Base-by-base conservation (phyloP, 2,797 vertebrate genomes). In the Myiothlypis chrysogaster region DNA sequence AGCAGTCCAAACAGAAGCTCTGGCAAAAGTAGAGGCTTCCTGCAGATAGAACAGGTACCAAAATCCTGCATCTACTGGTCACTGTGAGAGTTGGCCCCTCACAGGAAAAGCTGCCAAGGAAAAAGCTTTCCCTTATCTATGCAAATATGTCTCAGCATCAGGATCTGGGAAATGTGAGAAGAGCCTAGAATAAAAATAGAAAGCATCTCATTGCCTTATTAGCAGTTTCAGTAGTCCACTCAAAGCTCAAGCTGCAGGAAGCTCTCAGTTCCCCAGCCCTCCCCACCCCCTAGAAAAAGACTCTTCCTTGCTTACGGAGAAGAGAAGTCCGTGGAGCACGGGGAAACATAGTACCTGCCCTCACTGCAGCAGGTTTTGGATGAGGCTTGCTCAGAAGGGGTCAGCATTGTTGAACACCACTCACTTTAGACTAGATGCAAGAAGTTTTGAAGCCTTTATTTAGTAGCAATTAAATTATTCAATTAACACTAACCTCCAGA, bases 371-470 rank as follows among this genome's bases (percentile, higher is more conserved):
- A 79, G 34, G 53, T 53, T 64, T 39, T 22, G 41, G 35, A 59
- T 35, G 2, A 41, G 34, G 32, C 23, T 75, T 50, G 55, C 68
- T 77, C 28, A 12, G 25, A 64, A 49, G 4, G 17, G 32, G 32
- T n/a, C 70, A 78, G 53, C 1, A 0, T 61, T 69, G 43, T 61
- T 46, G 2, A 61, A 69, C 76, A 88, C 50, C 77, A 92, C 37
- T 87, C 73, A 27, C 73, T 83, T 57, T 8, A 66, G 46, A 91
- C 79, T 32, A 47, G 24, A n/a, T 66, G 80, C 77, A 83, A 94
- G 83, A 94, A 92, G 63, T 89, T 97, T 97, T 95, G 97, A 98
- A 98, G 97, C 96, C 97, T 99, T 99, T 99, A 99, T 99, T 99
- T 98, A 98, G 97, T 98, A 98, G 98, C 97, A 98, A 97, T 98